Base-by-base conservation (phyloP, 2,888 invertebrate species). In the Morpho deidamia region DNA sequence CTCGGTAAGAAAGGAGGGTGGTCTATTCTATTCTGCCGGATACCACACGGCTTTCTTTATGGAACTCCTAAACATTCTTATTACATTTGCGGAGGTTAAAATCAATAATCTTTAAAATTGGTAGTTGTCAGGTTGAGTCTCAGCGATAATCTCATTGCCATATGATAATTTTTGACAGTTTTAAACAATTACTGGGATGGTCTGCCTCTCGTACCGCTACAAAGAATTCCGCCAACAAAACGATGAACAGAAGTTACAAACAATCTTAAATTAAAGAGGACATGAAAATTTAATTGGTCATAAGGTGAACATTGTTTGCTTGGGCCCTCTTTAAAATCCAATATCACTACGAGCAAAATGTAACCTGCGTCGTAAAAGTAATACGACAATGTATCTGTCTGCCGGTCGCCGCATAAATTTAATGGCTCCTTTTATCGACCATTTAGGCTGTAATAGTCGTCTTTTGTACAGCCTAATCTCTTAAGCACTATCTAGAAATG, bases 381-480 rank as follows among this genome's bases (percentile, higher is more conserved):
- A 38, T 55, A 69, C 71, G 67, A 78, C 81, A 78, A 67, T 76
- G 78, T 79, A 57, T 60, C 56, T 56, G 67, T 65, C 70, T 64
- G 70, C 71, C 23, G 68, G 70, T 73, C 72, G 67, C 80, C 77
- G 14, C 49, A 77, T 78, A 77, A 79, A 76, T 78, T 81, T 82
- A 81, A 81, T 73, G 79, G 69, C 66, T 68, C 66, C 74, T 79
- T 83, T 84, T 83, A 85, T 82, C 67, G 82, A 64, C 78, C 77
- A 77, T 83, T 80, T 74, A 65, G 68, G 64, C 63, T 47, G 67
- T 77, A 74, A 80, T 76, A 70, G 71, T 62, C 65, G 65, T 64
- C 70, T 73, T 74, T 78, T 76, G 72, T 74, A 60, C 59, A 63
- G 56, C 66, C 69, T 76, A 75, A 81, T 77, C 70, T 75, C 69